Evolutionary conservation across 2,113 vertebrate genomes (phyloP).

Genomic region (Ammodytes dubius): DNA sequence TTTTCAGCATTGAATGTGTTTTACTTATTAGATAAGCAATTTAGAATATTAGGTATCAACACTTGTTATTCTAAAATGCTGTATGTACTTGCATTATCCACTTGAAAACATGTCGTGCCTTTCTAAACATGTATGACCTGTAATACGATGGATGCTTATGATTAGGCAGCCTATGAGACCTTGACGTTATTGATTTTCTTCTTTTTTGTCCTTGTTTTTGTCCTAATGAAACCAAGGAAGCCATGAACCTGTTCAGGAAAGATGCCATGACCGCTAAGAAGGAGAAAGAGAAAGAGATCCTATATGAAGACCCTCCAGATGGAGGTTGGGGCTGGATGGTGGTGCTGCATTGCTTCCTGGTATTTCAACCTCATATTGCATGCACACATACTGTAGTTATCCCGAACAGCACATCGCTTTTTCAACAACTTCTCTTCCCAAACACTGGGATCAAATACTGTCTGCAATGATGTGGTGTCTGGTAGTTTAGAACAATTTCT

Average conservation of each 20-base stretch:
- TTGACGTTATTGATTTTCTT: neutral
- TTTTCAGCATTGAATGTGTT: too few species aligned
- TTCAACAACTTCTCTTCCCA: neutral
- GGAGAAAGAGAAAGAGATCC: constrained; percentile 63
- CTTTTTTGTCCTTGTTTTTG: constrained; percentile 1
- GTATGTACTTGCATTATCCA: neutral
- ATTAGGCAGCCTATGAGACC: neutral
- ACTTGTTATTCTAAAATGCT: too few species aligned
- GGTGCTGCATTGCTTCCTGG: constrained; percentile 96
- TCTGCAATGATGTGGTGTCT: neutral
- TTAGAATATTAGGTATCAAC: too few species aligned
- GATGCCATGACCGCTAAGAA: constrained; percentile 60
- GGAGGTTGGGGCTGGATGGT: constrained; percentile 92
- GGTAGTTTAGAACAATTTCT: neutral
- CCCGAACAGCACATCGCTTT: neutral
- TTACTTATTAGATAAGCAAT: too few species aligned
- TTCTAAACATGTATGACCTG: neutral
- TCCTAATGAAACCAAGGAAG: constrained; percentile 71
- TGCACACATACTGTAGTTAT: neutral
- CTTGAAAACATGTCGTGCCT: neutral
- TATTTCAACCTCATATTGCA: constrained; percentile 63
- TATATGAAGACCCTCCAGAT: constrained; percentile 81
- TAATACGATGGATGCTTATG: neutral
- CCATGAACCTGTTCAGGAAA: constrained; percentile 79
- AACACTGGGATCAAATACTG: neutral